phyloP scores from a whole-genome alignment of 1,140 invertebrate species.

The Melipona quadrifasciata region DNA sequence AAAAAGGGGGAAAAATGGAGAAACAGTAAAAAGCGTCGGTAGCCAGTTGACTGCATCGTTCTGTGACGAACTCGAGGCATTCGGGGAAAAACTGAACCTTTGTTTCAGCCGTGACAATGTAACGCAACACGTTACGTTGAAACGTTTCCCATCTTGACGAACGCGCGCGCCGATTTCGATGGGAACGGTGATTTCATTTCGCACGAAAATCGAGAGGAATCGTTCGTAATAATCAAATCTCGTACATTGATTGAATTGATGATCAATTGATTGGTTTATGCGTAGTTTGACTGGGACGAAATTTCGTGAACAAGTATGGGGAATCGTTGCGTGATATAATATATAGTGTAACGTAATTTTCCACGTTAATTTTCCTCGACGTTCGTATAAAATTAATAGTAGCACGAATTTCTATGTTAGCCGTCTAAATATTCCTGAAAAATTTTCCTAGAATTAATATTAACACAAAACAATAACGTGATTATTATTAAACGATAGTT shows the following conservation, averaged over 20 bases:
- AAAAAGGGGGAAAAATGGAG: not conserved
- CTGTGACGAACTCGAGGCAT: conserved; percentile 22
- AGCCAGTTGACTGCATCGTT: not conserved
- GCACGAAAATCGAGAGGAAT: not conserved
- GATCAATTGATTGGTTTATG: not conserved
- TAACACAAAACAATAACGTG: too few species aligned
- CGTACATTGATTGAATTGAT: too few species aligned
- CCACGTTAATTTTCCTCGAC: not conserved
- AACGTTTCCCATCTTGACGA: not conserved
- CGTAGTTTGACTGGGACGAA: not conserved
- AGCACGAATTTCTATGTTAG: not conserved
- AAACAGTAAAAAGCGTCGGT: not conserved
- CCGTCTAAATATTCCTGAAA: too few species aligned
- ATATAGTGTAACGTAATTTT: not conserved
- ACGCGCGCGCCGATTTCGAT: not conserved
- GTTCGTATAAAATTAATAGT: not conserved
- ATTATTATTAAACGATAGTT: too few species aligned
- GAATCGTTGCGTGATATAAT: too few species aligned
- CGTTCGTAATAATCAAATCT: too few species aligned
- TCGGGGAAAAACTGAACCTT: not conserved
- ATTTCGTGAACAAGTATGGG: not conserved
- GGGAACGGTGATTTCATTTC: conserved; percentile 3
- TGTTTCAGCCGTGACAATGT: conserved; percentile 10
- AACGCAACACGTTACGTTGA: not conserved
- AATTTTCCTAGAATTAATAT: too few species aligned